Percentiles rank a stretch among this genome's conserved stretches.
Evolutionary conservation across 2,888 invertebrate genomes (phyloP).

Genomic region (Phaedon cochleariae): DNA sequence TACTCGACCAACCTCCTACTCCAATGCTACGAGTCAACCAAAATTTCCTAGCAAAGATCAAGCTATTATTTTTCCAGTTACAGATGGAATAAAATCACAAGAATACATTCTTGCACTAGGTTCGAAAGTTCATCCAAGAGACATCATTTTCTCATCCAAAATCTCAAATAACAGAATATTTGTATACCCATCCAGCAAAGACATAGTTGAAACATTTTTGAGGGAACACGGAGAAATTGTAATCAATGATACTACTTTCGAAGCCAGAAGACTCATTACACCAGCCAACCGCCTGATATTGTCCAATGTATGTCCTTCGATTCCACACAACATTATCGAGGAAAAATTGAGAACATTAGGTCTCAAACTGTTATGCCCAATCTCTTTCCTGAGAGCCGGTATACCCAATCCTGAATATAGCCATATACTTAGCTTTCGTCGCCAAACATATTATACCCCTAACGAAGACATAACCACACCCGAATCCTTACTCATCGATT

Average conservation of each 20-base stretch:
- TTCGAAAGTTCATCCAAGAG: slow-evolving; percentile 23
- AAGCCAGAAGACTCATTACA: slow-evolving; percentile 38
- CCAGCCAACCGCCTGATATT: slow-evolving; percentile 41
- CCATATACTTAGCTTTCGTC: slow-evolving; percentile 44
- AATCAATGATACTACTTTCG: slow-evolving; percentile 22
- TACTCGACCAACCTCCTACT: neutral
- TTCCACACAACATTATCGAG: slow-evolving; percentile 39
- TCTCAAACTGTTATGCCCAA: slow-evolving; percentile 36
- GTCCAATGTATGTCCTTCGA: slow-evolving; percentile 45
- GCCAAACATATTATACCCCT: slow-evolving; percentile 37
- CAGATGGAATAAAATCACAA: neutral
- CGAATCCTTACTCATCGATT: slow-evolving; percentile 26
- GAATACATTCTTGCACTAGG: slow-evolving; percentile 25
- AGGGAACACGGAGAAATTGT: slow-evolving; percentile 28
- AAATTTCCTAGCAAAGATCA: slow-evolving; percentile 16
- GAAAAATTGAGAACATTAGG: slow-evolving; percentile 29
- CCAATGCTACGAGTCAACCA: slow-evolving; percentile 9
- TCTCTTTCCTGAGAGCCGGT: slow-evolving; percentile 40
- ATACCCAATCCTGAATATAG: slow-evolving; percentile 26
- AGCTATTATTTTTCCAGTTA: slow-evolving; percentile 14
- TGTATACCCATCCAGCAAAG: slow-evolving; percentile 32
- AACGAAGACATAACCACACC: slow-evolving; percentile 15
- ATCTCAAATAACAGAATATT: slow-evolving; percentile 43
- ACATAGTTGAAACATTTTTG: slow-evolving; percentile 35
- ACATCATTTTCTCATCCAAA: slow-evolving; percentile 33